Evolutionary conservation across 64 coral and sea anemone species (phyloP), one percentile per base, ranked within the genome.

Genomic region (Anthopleura sola): DNA sequence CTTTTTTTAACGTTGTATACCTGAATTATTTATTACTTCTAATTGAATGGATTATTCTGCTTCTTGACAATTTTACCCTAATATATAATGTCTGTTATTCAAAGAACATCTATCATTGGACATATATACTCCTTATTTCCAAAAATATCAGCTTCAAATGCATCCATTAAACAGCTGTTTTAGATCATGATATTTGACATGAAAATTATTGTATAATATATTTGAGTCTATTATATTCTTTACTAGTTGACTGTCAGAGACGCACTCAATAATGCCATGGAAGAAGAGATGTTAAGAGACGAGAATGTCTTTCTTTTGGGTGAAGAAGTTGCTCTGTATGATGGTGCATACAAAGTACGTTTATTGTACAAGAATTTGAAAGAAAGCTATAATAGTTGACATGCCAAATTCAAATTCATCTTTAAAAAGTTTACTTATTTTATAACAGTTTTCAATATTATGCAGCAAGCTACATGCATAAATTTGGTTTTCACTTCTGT

Each of bases 301-400:
- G 95, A 97, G 11, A 87, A 88, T 32, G 95, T 97, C 0, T 97
- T 93, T 60, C 88, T 97, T 38, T 36, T 97, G 36, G 95, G 95
- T 49, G 95, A 97, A 91, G 95, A 97, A 51, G 95, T 97, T 46
- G 95, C 95, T 34, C 86, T 97, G 37, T 97, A 97, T 88, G 95
- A 97, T 86, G 95, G 95, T 68, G 95, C 95, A 51, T 97, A 97
- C 36, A 97, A 97, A 80, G 95, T 93, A 93, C 83, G 86, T 71
- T 71, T 32, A 10, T 34, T 17, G 6, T 71, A 16, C 24, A 3
- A 31, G 23, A 17, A 32, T 71, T 33, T 71, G 31, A 8, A 0
- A 31, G 60, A 2, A 56, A 20, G 55, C 20, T 56, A 44, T 8
- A 44, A 6, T 56, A 21, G 82, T 24, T 9, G 18, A 55, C 23